Evolutionary conservation across 2,113 vertebrate genomes (phyloP), one percentile per base, ranked within the genome.

Genomic region (Ammospiza nelsoni): DNA sequence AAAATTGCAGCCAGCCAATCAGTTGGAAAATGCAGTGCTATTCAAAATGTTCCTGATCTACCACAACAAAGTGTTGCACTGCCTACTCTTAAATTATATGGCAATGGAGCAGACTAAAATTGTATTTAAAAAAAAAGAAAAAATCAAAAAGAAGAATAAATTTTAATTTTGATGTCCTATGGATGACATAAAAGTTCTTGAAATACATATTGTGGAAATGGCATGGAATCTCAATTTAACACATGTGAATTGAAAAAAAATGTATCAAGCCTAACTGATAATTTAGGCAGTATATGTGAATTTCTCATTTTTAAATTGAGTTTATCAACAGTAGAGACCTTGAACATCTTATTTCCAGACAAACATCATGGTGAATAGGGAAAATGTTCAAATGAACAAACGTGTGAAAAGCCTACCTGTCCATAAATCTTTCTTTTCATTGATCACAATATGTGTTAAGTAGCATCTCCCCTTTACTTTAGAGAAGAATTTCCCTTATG

Each of bases 91-190:
- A 41, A 94, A 81, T 84, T 78, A 89, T 28, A 25, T 22, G 43
- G 15, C 15, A 76, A 54, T 57, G 10, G 8, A n/a, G 12, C 22
- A 92, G 15, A 23, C 11, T 69, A 72, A 87, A 92, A 78, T 33
- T 35, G 5, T 65, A 87, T 39, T 0, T 15, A 3, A 35, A 18
- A 25, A 59, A 61, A 13, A 35, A 63, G 23, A 24, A 9, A 15
- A 9, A 19, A 15, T 3, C 0, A 54, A 75, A 83, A 84, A 24
- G 1, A 72, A 39, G 2, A 48, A 54, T 23, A 1, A 7, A 11
- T 77, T 89, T 80, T 62, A 22, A 57, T 80, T 96, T 73, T 82
- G 0, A 51, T 84, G 77, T 87, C 23, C 18, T 57, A 8, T 15
- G 59, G 15, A 7, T 9, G 1, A 23, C 29, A 55, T 21, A 57